Evolutionary conservation across 2,888 invertebrate genomes (phyloP), one percentile per base, ranked within the genome.

Genomic region (Ophonus ardosiacus): DNA sequence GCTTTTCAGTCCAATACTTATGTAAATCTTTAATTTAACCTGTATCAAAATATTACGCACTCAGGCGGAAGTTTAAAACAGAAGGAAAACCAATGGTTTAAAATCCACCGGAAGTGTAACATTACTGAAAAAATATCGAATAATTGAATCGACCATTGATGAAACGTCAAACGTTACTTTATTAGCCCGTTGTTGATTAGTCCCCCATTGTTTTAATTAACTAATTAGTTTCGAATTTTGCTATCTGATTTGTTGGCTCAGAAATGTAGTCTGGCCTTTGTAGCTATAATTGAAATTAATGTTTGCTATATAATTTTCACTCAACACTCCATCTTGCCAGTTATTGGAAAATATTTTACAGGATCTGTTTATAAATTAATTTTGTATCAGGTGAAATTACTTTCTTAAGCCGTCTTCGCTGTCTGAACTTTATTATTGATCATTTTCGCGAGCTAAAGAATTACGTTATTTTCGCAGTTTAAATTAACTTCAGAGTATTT

Each of bases 231-330:
- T 81, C 51, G 65, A 81, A 81, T 81, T 65, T 81, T 65, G 68
- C 68, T 10, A 51, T 81, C 43, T 81, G 81, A 68, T 81, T 81
- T 81, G 81, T 81, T 51, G 65, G 65, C 21, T 21, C 24, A 51
- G 18, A 65, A 15, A 51, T 31, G 51, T 51, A 61, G 79, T 31
- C 79, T 61, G 79, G 51, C 61, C 61, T 79, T 61, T 38, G 79
- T 61, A 79, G 59, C 59, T 24, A n/a, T 65, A 81, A 81, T 81
- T 81, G 81, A 68, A 81, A 81, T 81, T 81, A 68, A 81, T 81
- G 81, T 81, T 81, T 51, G 65, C 43, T 63, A 65, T 56, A 65
- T 81, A 68, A 65, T 65, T 68, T 80, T 43, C 80, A 43, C 63
- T 68, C 38, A 31, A 68, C 68, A 68, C 68, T 68, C 31, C 68